A percentile compares a stretch with the other conserved stretches of the same genome.
These are phyloP conservation scores for Oceanites oceanicus DNA, from an alignment of 2,113 vertebrate genomes.

Conservation along the genomic window DNA sequence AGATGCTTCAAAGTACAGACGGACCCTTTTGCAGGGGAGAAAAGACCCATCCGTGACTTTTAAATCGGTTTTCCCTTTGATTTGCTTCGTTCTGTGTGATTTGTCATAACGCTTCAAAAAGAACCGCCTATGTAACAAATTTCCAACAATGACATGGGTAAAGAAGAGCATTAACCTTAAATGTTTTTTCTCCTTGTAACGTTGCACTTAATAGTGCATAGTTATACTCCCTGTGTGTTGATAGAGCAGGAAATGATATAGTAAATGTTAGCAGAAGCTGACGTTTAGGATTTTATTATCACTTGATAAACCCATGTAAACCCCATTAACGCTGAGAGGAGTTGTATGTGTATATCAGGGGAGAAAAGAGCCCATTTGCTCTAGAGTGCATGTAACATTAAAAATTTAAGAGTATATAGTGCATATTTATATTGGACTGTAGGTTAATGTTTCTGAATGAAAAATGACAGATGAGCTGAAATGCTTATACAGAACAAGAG, in stretches of 20 bases:
- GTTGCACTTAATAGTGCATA: background rate
- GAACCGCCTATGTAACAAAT: rapidly evolving
- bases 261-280: conserved; percentile 20
- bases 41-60: background rate
- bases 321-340: background rate
- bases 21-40: background rate
- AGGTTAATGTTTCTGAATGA: conserved; percentile 37
- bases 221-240: background rate
- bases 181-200: background rate
- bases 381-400: background rate
- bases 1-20: background rate
- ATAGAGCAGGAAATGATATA: conserved; percentile 19
- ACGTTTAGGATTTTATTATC: conserved; percentile 9
- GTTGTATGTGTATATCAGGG: background rate
- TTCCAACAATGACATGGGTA: background rate
- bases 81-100: background rate
- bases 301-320: conserved; percentile 44
- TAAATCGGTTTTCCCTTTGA: background rate
- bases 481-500: background rate
- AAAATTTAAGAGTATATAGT: conserved; percentile 39
- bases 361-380: background rate
- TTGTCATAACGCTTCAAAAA: background rate
- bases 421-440: background rate
- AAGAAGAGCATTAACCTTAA: background rate
- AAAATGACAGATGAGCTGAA: background rate